Base-by-base conservation (phyloP, 2,888 invertebrate genomes). In the Endotricha flammealis region DNA sequence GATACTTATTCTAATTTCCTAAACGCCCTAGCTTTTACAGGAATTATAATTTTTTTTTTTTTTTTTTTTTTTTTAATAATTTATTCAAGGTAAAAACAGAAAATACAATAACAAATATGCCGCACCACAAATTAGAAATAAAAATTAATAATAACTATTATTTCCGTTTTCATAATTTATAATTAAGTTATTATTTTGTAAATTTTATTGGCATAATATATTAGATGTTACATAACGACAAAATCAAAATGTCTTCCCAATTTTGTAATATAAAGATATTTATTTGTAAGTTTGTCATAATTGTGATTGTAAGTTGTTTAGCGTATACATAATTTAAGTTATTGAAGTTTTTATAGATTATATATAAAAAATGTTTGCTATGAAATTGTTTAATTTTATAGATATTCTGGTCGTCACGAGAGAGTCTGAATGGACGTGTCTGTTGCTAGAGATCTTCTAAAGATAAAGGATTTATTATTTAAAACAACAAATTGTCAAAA, bases 201-300 rank as follows among this genome's bases (percentile, higher is more conserved):
- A 42, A 42, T 45, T 38, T 39, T 45, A 57, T 64, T 49, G 45
- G 56, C 64, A 66, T 68, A 69, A 68, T 66, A 64, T 33, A 42
- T 47, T 44, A 36, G 35, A 44, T 36, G 40, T 40, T 37, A 44
- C 29, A 36, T 61, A 67, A 58, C 77, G 67, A 70, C 75, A 74
- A 72, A 73, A 73, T 79, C 72, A 43, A 50, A 57, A 64, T 51
- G 79, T 80, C 79, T 78, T 79, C 79, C 34, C 79, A 73, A 57
- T 52, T 39, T 49, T 64, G 58, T 67, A 58, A 51, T 41, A 46
- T 55, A 44, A 48, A 50, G 36, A 44, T 56, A 57, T 64, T 52
- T 53, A 57, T 55, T 48, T 61, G n/a, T n/a, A 58, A 48, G 53
- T 52, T 32, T 39, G 49, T 51, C 53, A 53, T 56, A 61, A 62